Evolutionary conservation across 2,888 invertebrate genomes (phyloP), one percentile per base, ranked within the genome.

Genomic region (Agrochola lota): DNA sequence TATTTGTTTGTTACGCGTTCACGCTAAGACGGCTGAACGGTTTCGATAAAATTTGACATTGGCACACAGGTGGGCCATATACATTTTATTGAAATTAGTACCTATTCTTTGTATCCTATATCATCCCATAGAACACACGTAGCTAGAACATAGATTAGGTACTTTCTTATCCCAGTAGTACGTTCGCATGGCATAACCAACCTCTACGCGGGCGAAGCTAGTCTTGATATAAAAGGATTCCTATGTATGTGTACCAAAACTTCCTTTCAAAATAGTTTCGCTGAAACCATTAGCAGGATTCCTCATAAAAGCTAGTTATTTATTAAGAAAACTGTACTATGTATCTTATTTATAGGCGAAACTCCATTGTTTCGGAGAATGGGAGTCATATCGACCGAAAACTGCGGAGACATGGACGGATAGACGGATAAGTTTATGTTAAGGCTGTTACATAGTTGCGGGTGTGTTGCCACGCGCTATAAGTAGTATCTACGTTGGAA

Each of bases 361-460:
- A 78, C 64, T 71, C 67, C 64, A 84, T 84, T 84, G 72, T 85
- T 84, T 81, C 64, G 40, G 12, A 60, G 67, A 78, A 75, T 74
- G 46, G 70, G 40, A 73, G 62, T 78, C 67, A 85, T 78, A 78
- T 81, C 78, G 85, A 84, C 82, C 84, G 85, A 75, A 81, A 78
- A 68, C 70, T 70, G 43, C 85, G 85, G 85, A 84, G 82, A 60
- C 59, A 72, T 67, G 75, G 85, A 52, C 71, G 77, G 71, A 46
- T 64, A 55, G 59, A 17, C 40, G 55, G 20, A 75, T 23, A 15
- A 68, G 77, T 52, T 81, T 52, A 55, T 72, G 64, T 64, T 71
- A 71, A 30, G 81, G 60, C n/a, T 64, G 64, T 30, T 77, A 30
- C 70, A 84, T 57, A 84, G 60, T 43, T 11, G 74, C 68, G 64